phyloP scores from a whole-genome alignment of 2,888 invertebrate species.

The Cyaniris semiargus region DNA sequence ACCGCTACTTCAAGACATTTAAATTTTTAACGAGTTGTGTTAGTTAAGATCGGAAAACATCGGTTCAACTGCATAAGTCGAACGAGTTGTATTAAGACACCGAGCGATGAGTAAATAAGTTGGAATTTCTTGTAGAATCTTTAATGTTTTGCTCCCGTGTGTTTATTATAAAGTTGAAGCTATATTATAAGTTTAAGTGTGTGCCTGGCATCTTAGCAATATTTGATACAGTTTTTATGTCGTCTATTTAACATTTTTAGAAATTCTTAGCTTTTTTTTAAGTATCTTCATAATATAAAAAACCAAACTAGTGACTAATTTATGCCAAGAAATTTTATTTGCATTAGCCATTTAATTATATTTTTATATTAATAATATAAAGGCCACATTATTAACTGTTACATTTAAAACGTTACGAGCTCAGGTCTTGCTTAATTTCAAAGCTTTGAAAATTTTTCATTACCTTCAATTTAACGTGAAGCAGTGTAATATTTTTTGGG shows the following conservation, averaged over 20 bases:
- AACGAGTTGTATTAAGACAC: background rate
- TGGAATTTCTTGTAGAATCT: constrained; percentile 8
- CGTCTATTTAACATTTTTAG: background rate
- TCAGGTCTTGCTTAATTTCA: background rate
- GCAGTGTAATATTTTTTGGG: constrained; percentile 11
- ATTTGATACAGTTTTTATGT: background rate
- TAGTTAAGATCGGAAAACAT: constrained; percentile 18
- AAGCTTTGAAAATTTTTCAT: background rate
- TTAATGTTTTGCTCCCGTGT: background rate
- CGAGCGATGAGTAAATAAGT: constrained; percentile 6
- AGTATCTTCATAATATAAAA: no score
- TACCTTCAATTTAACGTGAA: background rate
- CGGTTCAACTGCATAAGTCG: background rate
- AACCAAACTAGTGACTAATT: no score
- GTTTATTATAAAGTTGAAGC: background rate
- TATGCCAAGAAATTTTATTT: no score
- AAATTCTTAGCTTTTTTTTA: no score
- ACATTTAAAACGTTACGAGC: background rate
- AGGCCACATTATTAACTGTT: background rate
- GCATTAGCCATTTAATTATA: no score
- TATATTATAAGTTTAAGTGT: background rate
- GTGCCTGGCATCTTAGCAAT: background rate
- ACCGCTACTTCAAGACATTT: background rate
- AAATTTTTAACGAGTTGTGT: constrained; percentile 25
- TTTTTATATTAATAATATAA: background rate